Evolutionary conservation across 2,113 vertebrate genomes (phyloP), one percentile per base, ranked within the genome.

Genomic region (Mesembrinibis cayennensis): DNA sequence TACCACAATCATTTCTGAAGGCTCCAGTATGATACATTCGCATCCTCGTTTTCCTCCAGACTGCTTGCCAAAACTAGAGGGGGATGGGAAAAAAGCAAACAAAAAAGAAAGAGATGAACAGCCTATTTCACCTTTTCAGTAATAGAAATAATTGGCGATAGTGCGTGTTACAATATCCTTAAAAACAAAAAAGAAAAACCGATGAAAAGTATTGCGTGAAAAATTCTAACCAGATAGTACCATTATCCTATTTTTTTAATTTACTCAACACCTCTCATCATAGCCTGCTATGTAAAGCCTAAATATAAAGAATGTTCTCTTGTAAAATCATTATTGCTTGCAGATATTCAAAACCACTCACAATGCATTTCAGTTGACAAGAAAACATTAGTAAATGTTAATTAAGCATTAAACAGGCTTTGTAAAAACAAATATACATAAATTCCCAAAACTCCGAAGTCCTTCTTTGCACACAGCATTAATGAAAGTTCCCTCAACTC

Each of bases 1-100:
- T 98, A 99, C 99, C 99, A 99, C 99, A 97, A 99, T 99, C 99
- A 99, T 99, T 98, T 99, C 99, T 97, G 99, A 99, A 95, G 99
- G 99, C 97, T 99, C 99, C 98, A 99, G 96, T 93, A 99, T 99
- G 98, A 99, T 99, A 98, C 99, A 99, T 97, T 99, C 99, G 95
- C 99, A 99, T 97, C 99, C 99, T 98, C 99, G 98, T 96, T 99
- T 99, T 95, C 99, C 99, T 97, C 99, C 99, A 98, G 99, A 99
- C 98, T 99, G 99, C 98, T 99, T 99, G 97, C 99, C 99, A 98
- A 99, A 99, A 98, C 99, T 99, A 98, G 25, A 87, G 94, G 96
- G 94, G 93, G 66, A 90, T 61, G 63, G 87, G 85, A 89, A 94
- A 95, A 67, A 91, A 29, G 56, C 34, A 89, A 82, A 96, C 1